Evolutionary conservation across 1,140 invertebrate species (phyloP).

Genomic region (Neuroterus valhalla): DNA sequence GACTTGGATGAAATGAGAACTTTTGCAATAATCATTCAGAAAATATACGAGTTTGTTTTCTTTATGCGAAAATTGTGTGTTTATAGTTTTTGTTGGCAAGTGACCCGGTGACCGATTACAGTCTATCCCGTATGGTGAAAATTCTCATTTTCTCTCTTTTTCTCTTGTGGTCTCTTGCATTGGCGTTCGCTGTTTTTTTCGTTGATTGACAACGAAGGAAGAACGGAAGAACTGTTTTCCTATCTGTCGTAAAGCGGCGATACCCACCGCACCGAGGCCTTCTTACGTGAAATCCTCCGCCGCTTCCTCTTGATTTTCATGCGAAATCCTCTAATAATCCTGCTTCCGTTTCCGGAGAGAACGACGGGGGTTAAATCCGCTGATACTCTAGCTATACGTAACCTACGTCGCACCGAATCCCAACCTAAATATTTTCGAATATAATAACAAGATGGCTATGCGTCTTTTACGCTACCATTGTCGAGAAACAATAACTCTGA

Average conservation of each 20-base stretch:
- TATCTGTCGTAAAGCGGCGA: conserved; percentile 33
- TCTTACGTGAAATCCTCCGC: conserved; percentile 54
- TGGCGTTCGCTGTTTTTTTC: conserved; percentile 12
- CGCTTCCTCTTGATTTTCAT: conserved; percentile 60
- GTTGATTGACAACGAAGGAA: neutral
- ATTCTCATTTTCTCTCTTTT: conserved; percentile 35
- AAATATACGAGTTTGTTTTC: neutral
- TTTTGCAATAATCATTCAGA: neutral
- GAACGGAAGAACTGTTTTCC: neutral
- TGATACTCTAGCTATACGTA: conserved; percentile 36
- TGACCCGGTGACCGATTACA: neutral
- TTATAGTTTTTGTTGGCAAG: neutral
- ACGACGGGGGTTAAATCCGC: conserved; percentile 34
- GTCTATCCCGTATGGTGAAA: neutral
- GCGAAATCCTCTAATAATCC: conserved; percentile 47
- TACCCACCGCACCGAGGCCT: conserved; percentile 67
- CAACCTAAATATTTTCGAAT: conserved; percentile 68
- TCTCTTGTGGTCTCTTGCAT: conserved; percentile 25
- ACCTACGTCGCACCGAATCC: conserved; percentile 43
- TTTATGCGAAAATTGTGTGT: neutral
- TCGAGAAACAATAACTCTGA: conserved; percentile 56
- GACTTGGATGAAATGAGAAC: too few species aligned
- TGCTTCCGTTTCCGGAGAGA: conserved; percentile 21
- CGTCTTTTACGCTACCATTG: conserved; percentile 61
- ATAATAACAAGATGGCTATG: conserved; percentile 71